These are phyloP conservation scores for Acrocyrtus sp. DNA, from an alignment of 2,888 invertebrate genomes.

Conservation along the genomic window DNA sequence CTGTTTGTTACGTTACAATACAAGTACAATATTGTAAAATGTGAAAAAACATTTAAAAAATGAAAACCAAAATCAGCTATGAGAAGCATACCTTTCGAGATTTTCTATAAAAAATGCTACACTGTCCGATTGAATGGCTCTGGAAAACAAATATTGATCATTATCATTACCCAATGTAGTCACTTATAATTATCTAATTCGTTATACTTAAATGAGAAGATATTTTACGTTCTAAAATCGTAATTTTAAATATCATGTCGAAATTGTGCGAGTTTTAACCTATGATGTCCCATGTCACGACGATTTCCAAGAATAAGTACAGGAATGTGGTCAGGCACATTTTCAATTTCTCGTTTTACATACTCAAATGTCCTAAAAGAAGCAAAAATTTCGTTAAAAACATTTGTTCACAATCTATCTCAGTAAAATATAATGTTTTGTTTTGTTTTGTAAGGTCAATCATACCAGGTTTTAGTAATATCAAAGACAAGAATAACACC, in stretches of 20 bases:
- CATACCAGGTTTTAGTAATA: slow-evolving; percentile 91
- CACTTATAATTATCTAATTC: too few relatives aligned
- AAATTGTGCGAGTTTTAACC: slow-evolving; percentile 17
- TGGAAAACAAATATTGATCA: not conserved
- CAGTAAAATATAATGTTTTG: slow-evolving; percentile 15
- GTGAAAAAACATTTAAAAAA: too few relatives aligned
- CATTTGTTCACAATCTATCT: slow-evolving; percentile 12
- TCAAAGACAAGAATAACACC: slow-evolving; percentile 95
- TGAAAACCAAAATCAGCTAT: too few relatives aligned
- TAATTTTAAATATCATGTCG: not conserved
- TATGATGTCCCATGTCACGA: slow-evolving; percentile 96
- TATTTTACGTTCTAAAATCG: too few relatives aligned
- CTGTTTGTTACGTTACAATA: not conserved
- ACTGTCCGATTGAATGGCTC: slow-evolving; percentile 81
- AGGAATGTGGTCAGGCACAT: slow-evolving; percentile 72
- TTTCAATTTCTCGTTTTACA: slow-evolving; percentile 85
- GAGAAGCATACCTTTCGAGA: slow-evolving; percentile 70
- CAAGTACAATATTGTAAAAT: not conserved
- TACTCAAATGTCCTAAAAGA: slow-evolving; percentile 89
- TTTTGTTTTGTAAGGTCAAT: not conserved
- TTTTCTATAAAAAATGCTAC: slow-evolving; percentile 76
- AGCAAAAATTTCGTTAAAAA: slow-evolving; percentile 9
- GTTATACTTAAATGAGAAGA: not conserved
- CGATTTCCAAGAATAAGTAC: slow-evolving; percentile 89
- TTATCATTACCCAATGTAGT: too few relatives aligned